Base-by-base conservation (phyloP, 2,797 vertebrate genomes). In the Scleropages formosus region DNA sequence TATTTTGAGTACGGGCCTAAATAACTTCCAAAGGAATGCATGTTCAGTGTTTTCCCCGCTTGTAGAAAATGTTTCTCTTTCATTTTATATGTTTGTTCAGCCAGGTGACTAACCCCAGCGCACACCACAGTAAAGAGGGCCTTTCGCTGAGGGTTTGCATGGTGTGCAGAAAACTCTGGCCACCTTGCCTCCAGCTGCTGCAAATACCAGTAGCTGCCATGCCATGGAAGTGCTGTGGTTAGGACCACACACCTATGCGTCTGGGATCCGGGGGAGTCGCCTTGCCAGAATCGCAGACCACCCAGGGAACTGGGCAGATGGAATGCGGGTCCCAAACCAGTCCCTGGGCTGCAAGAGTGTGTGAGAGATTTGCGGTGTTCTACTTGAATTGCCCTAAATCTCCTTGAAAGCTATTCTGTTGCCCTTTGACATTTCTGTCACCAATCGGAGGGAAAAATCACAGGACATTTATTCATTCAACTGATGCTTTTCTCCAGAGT, bases 161-260 rank as follows among this genome's bases (percentile, higher is more conserved):
- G 68, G 68, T 51, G 68, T 70, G 68, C 20, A 8, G 68, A 39
- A 71, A 71, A 58, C 22, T 8, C 8, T 39, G 31, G 39, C 2
- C 31, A 39, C 31, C 16, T 13, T 47, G 2, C 31, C 39, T 39
- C 31, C 31, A 39, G 31, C 31, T 2, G 15, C 16, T 53, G 24
- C n/a, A 61, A 2, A 8, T 20, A 1, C 22, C 67, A 20, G 24
- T 24, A 8, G 26, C 51, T 71, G 2, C 31, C 31, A 2, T 39
- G 68, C 26, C 15, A 58, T 27, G 31, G 18, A 26, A 15, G 31
- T 58, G 8, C 31, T 61, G 58, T 60, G 58, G 70, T 72, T n/a
- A 20, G n/a, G 70, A 72, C 70, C 70, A 72, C 56, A 59, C 70
- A 72, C 1, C 20, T 10, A 6, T 15, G 61, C 0, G 59, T 61